These are phyloP conservation scores for Ochropleura leucogaster DNA, from an alignment of 2,888 invertebrate genomes.

Conservation along the genomic window DNA sequence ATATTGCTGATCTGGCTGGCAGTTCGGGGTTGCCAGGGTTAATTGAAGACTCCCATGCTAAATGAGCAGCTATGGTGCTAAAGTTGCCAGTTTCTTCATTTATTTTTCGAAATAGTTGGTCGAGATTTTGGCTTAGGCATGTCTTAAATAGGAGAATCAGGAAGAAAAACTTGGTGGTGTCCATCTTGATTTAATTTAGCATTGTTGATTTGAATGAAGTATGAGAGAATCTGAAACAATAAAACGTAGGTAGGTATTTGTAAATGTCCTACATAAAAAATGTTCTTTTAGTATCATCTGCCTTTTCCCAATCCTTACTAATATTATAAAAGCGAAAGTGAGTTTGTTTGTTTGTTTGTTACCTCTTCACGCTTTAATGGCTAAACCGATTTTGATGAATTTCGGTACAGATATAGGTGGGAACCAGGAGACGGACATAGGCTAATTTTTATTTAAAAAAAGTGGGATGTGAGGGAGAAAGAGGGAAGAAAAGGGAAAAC, in stretches of 20 bases:
- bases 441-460: no score
- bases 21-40: conserved; percentile 75
- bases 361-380: no score
- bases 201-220: conserved; percentile 2
- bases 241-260: background rate
- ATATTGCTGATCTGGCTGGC: conserved; percentile 69
- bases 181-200: conserved; percentile 52
- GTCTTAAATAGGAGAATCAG: conserved; percentile 50
- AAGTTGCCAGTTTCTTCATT: conserved; percentile 77
- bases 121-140: conserved; percentile 65
- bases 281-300: no score
- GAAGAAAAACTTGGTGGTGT: conserved; percentile 7
- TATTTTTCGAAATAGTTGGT: conserved; percentile 75
- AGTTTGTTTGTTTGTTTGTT: no score
- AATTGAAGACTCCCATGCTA: conserved; percentile 83
- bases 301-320: no score
- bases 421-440: no score
- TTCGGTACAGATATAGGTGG: no score
- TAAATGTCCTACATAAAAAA: no score
- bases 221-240: conserved; percentile 40
- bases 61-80: conserved; percentile 78
- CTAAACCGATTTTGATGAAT: no score
- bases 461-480: no score
- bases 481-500: no score
- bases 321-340: no score